Evolutionary conservation across 2,113 vertebrate genomes (phyloP).

Genomic region (Polypterus bichir): DNA sequence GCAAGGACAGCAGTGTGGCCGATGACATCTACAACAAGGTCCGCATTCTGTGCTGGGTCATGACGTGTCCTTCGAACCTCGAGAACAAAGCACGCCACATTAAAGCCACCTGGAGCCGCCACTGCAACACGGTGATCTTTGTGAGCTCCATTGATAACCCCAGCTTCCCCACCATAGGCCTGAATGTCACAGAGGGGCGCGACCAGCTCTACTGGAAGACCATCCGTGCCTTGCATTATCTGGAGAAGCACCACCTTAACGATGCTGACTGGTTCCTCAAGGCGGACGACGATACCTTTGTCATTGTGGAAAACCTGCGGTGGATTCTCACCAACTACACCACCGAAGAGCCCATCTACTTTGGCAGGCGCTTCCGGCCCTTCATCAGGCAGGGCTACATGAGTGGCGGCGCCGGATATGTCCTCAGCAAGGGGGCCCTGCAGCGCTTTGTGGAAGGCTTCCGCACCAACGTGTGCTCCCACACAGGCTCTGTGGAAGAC

Average conservation of each 20-base stretch:
- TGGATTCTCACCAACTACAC: slow-evolving; percentile 56
- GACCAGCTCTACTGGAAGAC: slow-evolving; percentile 85
- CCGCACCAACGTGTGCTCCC: slow-evolving; percentile 53
- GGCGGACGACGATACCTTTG: slow-evolving; percentile 77
- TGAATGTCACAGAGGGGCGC: slow-evolving; percentile 75
- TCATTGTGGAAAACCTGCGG: slow-evolving; percentile 74
- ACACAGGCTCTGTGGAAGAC: slow-evolving; percentile 68
- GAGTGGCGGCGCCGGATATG: slow-evolving; percentile 82
- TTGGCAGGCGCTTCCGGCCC: slow-evolving; percentile 69
- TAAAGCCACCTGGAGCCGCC: slow-evolving; percentile 68
- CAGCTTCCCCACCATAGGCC: slow-evolving; percentile 67
- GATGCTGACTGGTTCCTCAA: slow-evolving; percentile 86
- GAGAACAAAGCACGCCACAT: slow-evolving; percentile 65
- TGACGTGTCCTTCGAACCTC: slow-evolving; percentile 72
- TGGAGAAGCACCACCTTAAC: slow-evolving; percentile 64
- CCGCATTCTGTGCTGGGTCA: slow-evolving; percentile 77
- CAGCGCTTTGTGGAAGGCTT: slow-evolving; percentile 67
- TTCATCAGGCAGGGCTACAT: slow-evolving; percentile 77
- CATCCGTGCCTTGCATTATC: slow-evolving; percentile 75
- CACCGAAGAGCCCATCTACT: slow-evolving; percentile 62
- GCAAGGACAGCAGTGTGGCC: slow-evolving; percentile 44
- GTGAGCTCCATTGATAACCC: slow-evolving; percentile 74
- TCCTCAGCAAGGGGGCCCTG: slow-evolving; percentile 76
- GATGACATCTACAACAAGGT: slow-evolving; percentile 43
- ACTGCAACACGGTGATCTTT: slow-evolving; percentile 67